Base-by-base conservation (phyloP, 1,140 invertebrate genomes). In the Mesaphorura yosii region DNA sequence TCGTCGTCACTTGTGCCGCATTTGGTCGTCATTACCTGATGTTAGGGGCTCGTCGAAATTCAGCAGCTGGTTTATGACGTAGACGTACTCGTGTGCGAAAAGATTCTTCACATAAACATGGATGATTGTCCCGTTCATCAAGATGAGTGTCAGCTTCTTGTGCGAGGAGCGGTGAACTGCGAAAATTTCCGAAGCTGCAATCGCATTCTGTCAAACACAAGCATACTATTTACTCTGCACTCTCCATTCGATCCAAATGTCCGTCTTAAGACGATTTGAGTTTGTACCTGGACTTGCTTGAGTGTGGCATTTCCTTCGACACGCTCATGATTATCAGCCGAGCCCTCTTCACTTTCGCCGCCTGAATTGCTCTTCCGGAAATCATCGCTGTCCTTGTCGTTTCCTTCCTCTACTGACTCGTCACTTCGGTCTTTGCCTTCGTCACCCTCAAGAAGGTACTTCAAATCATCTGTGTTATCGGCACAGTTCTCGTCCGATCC, bases 91-190 rank as follows among this genome's bases (percentile, higher is more conserved):
- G 31, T 59, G 49, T 2, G 57, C 55, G 38, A 51, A 26, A 3
- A 51, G 7, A 45, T 59, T 59, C 37, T 59, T 59, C 10, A 59
- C 51, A 23, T 26, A 42, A 10, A 59, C 39, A 27, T 59, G 42
- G n/a, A 59, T 49, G 19, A 59, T 55, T 29, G 57, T 59, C 2
- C 57, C 57, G 50, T 59, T 53, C 20, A 41, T 31, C 44, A 59
- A 28, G 19, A 59, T 28, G 12, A 55, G 29, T 0, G 53, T 51
- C 2, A 55, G 25, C 2, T 28, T 25, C 3, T 22, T 27, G 14
- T n/a, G n/a, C n/a, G n/a, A n/a, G n/a, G n/a, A n/a, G n/a, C n/a
- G n/a, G n/a, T n/a, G n/a, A n/a, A n/a, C n/a, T n/a, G n/a, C n/a
- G n/a, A n/a, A n/a, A n/a, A n/a, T n/a, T n/a, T n/a, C n/a, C n/a